Evolutionary conservation across 2,113 vertebrate genomes (phyloP).

Genomic region (Hydrolagus affinis): DNA sequence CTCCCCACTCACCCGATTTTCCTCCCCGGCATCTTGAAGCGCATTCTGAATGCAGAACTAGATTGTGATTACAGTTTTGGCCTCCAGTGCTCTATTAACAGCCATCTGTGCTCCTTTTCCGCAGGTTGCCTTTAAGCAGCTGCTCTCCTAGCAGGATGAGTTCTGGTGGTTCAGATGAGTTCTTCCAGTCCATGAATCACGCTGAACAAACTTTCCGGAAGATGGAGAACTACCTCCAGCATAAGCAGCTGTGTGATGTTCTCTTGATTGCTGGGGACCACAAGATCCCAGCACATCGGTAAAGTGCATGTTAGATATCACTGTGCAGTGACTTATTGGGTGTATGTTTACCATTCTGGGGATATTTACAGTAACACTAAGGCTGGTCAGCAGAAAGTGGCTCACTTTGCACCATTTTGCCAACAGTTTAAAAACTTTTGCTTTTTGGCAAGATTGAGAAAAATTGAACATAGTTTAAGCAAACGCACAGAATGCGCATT

Average conservation of each 20-base stretch:
- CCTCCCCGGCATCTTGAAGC: background rate
- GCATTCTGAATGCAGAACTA: background rate
- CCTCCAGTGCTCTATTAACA: background rate
- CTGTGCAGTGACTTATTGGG: no score
- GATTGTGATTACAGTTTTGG: background rate
- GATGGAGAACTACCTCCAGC: conserved; percentile 90
- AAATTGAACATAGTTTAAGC: background rate
- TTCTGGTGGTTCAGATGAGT: conserved; percentile 68
- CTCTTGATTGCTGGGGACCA: conserved; percentile 82
- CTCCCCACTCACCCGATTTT: no score
- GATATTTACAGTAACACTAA: background rate
- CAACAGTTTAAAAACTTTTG: background rate
- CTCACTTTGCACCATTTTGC: background rate
- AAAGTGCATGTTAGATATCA: background rate
- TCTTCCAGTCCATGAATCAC: conserved; percentile 78
- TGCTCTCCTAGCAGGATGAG: conserved; percentile 62
- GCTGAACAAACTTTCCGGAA: conserved; percentile 85
- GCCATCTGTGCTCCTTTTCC: conserved; percentile 14
- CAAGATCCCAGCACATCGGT: conserved; percentile 93
- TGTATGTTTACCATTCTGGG: background rate
- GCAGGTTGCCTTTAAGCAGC: conserved; percentile 63
- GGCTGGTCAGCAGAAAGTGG: background rate
- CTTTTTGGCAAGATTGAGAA: background rate
- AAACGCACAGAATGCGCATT: no score
- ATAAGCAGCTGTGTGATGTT: conserved; percentile 91